Base-by-base conservation (phyloP, 2,888 invertebrate species). In the Cylindroiulus punctatus region DNA sequence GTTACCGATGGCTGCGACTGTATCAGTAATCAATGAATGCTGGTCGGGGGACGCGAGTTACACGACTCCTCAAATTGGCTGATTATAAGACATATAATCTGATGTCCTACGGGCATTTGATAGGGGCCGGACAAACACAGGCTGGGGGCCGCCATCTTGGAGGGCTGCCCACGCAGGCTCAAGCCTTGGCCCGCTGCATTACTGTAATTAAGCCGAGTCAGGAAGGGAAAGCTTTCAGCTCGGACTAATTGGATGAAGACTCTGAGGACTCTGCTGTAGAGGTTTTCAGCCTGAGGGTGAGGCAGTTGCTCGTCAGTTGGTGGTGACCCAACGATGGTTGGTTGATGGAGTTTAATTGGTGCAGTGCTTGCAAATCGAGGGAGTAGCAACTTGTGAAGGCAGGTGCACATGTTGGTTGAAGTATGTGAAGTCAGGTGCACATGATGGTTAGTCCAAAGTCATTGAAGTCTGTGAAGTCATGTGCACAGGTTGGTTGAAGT, bases 1-100 rank as follows among this genome's bases (percentile, higher is more conserved):
- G 76, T 76, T 76, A 76, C 76, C 76, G 17, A 17, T 52, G n/a
- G 52, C 52, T 52, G 52, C 52, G 19, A 76, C 76, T 76, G 76
- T 76, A 76, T 76, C 76, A 76, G 76, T 76, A 76, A 76, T 76
- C 76, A 76, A 76, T 76, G 76, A 76, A 76, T 30, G 76, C 76
- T 30, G 76, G 76, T 76, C 30, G 76, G 76, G 30, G 76, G 65
- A 65, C 57, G 65, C 65, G 19, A 65, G 65, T 65, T 65, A 76
- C 76, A 76, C 76, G 30, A 76, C 76, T 76, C 76, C 76, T 76
- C 76, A 76, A 76, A 76, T 76, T 76, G 76, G 76, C 22, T 76
- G 76, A 76, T 76, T 76, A 76, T 76, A 76, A 76, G 76, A 76
- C 76, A 76, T 30, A 76, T 76, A 76, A 76, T 76, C 76, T 26